phyloP scores from a whole-genome alignment of 1,140 invertebrate genomes.

The Eurosta solidaginis region DNA sequence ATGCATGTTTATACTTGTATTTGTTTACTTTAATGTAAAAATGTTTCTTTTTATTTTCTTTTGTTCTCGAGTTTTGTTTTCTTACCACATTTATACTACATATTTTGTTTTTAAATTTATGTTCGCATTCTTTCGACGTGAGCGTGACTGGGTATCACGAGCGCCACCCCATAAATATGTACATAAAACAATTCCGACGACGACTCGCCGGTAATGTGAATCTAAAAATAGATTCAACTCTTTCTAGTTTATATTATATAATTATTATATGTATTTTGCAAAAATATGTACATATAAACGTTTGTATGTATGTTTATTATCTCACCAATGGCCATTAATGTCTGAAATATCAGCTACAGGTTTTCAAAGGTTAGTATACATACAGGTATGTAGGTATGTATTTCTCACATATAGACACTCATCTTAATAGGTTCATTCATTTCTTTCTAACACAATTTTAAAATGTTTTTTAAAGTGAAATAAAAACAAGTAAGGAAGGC shows the following conservation, averaged over 20 bases:
- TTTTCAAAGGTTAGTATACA: not conserved
- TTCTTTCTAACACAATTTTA: no score
- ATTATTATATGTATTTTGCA: not conserved
- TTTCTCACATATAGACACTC: no score
- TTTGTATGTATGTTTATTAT: not conserved
- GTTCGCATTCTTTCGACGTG: conserved; percentile 2
- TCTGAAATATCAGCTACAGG: no score
- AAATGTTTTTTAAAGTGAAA: no score
- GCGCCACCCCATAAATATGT: not conserved
- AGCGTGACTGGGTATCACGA: not conserved
- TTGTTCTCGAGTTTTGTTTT: not conserved
- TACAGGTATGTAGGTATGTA: not conserved
- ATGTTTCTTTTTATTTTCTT: not conserved
- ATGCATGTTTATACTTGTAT: no score
- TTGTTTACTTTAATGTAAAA: not conserved
- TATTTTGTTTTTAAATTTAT: conserved; percentile 9
- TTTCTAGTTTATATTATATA: not conserved
- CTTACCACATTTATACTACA: no score
- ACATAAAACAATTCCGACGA: not conserved
- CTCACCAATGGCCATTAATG: no score
- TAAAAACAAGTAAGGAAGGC: no score
- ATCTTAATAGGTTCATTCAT: no score
- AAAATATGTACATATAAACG: not conserved
- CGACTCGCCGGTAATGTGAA: not conserved
- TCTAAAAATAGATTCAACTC: conserved; percentile 12